phyloP scores from a whole-genome alignment of 2,888 invertebrate species.

The Gastrophysa polygoni region DNA sequence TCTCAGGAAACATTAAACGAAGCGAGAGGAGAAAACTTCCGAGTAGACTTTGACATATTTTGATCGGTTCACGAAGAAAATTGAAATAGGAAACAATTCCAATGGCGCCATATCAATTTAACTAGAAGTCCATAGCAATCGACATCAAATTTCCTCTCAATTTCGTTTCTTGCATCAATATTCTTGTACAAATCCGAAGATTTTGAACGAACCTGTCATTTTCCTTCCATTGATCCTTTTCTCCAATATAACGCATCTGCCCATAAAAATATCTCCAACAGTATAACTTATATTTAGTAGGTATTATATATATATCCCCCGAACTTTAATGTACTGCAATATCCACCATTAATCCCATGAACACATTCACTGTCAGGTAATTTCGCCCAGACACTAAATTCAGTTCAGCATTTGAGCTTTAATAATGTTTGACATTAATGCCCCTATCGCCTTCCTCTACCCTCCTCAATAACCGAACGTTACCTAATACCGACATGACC shows the following conservation, averaged over 20 bases:
- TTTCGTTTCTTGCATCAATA: too few relatives aligned
- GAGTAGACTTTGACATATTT: too few relatives aligned
- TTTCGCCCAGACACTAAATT: slow-evolving; percentile 37
- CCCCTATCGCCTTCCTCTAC: slow-evolving; percentile 42
- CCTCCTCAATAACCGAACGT: slow-evolving; percentile 51
- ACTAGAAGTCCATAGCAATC: too few relatives aligned
- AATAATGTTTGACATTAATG: slow-evolving; percentile 51
- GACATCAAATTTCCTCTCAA: too few relatives aligned
- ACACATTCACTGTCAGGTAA: slow-evolving; percentile 41
- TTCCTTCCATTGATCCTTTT: slow-evolving; percentile 3
- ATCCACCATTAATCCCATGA: slow-evolving; percentile 40
- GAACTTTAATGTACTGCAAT: slow-evolving; percentile 30
- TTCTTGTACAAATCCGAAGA: too few relatives aligned
- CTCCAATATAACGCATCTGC: slow-evolving; percentile 10
- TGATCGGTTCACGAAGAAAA: too few relatives aligned
- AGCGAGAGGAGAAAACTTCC: too few relatives aligned
- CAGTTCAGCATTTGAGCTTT: slow-evolving; percentile 44
- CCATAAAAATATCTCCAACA: slow-evolving; percentile 18
- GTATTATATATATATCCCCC: slow-evolving; percentile 3
- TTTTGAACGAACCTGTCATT: neutral
- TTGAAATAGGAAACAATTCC: too few relatives aligned
- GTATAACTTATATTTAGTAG: too few relatives aligned
- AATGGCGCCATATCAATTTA: too few relatives aligned
- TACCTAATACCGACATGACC: slow-evolving; percentile 53
- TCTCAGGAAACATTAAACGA: too few relatives aligned